Base-by-base conservation (phyloP, 2,113 vertebrate genomes). In the Entomyzon cyanotis region DNA sequence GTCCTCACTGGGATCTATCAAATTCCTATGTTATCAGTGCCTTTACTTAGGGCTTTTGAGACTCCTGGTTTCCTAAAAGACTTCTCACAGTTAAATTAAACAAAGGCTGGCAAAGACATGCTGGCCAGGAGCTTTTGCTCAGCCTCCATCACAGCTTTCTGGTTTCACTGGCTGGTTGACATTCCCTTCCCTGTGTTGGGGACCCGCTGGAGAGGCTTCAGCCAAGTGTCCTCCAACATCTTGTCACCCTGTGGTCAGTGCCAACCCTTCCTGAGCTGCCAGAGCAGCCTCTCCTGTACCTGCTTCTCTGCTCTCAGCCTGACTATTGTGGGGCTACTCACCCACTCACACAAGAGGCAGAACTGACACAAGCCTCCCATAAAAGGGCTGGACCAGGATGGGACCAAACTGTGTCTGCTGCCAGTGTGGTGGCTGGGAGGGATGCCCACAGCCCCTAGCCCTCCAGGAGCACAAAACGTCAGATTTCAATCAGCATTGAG, bases 321-420 rank as follows among this genome's bases (percentile, higher is more conserved):
- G 44, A 17, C 11, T 80, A 3, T 80, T 64, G 4, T 0, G 7
- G 24, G 44, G 10, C 35, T 67, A 25, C 21, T 44, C 67, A 71
- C 25, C 15, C 4, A 7, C 35, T 82, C 31, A 11, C 19, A 24
- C 24, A 76, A 39, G 30, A 62, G 37, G 17, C 41, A 87, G 41
- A 53, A 20, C 44, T 90, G n/a, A 83, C 63, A 73, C n/a, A 86
- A 85, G 14, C 11, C 4, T 79, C 44, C 41, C 9, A 53, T 63
- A n/a, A 58, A 0, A 2, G 13, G 15, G 2, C 47, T 23, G 21
- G 47, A 28, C 17, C 33, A 27, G 35, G 55, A 64, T 0, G 2
- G 37, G 27, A 56, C 9, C 30, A 37, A 79, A 53, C 0, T 1
- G 18, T 68, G 80, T 42, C 56, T 88, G 58, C 19, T 82, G 30